These are phyloP conservation scores for Sula dactylatra DNA, from an alignment of 2,113 vertebrate genomes.

Conservation along the genomic window DNA sequence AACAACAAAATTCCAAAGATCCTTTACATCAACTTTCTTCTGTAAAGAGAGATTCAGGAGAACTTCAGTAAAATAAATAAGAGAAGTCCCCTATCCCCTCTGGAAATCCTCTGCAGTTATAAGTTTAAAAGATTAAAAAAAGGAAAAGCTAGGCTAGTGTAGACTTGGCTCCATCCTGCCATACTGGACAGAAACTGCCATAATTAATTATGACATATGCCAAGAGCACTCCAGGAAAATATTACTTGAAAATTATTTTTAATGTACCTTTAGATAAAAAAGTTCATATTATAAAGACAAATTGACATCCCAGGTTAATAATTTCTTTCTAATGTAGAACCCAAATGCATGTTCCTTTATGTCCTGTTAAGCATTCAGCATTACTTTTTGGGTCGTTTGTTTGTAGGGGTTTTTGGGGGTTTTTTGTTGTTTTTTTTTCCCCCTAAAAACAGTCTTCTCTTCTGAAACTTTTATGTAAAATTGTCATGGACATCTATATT, in stretches of 20 bases:
- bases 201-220: not conserved
- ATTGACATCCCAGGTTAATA: not conserved
- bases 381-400: not conserved
- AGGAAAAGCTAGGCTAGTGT: not conserved
- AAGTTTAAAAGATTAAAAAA: not conserved
- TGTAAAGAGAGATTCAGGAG: not conserved
- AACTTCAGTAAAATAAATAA: not conserved
- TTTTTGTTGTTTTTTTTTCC: not conserved
- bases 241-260: not conserved
- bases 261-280: not conserved
- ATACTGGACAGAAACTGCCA: not conserved
- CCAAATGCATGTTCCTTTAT: not conserved
- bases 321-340: not conserved
- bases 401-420: rapidly evolving
- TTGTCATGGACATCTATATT: not conserved
- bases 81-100: not conserved
- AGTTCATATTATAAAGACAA: not conserved
- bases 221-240: not conserved
- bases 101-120: not conserved
- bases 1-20: not conserved
- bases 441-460: not conserved
- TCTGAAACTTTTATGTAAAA: not conserved
- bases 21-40: not conserved
- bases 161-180: not conserved
- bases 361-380: not conserved